phyloP scores from a whole-genome alignment of 1,140 invertebrate species.

The Cylas formicarius region DNA sequence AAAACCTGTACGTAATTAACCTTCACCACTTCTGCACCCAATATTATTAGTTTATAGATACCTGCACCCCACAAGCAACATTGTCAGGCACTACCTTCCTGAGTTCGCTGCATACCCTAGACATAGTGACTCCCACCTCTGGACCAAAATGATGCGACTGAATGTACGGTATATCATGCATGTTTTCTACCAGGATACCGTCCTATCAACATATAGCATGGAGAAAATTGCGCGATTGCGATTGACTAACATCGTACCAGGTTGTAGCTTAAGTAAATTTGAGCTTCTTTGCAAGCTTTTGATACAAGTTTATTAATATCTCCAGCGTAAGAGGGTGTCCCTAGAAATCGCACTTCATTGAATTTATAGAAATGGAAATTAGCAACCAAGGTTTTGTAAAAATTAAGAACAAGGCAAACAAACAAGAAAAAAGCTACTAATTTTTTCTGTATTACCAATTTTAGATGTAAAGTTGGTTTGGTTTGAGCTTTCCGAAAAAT shows the following conservation, averaged over 20 bases:
- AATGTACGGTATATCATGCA: constrained; percentile 78
- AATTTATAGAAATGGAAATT: neutral
- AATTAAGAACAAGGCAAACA: neutral
- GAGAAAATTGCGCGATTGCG: no score
- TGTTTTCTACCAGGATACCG: constrained; percentile 75
- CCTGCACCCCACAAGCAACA: constrained; percentile 58
- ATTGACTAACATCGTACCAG: constrained; percentile 56
- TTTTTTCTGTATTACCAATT: neutral
- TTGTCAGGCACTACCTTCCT: constrained; percentile 42
- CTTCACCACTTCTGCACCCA: no score
- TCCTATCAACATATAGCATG: constrained; percentile 49
- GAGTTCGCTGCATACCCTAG: constrained; percentile 51
- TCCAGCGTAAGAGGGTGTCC: constrained; percentile 48
- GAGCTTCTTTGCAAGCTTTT: constrained; percentile 51
- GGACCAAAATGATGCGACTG: constrained; percentile 52
- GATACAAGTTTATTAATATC: constrained; percentile 48
- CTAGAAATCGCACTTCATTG: constrained; percentile 37
- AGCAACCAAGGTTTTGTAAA: neutral
- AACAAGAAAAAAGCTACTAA: neutral
- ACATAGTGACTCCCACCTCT: constrained; percentile 66
- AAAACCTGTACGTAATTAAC: constrained; percentile 62
- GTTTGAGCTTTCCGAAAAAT: no score
- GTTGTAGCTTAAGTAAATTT: constrained; percentile 49
- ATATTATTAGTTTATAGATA: constrained; percentile 26
- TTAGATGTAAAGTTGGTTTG: neutral